Base-by-base conservation (phyloP, 1,140 invertebrate genomes). In the Solenopsis invicta region DNA sequence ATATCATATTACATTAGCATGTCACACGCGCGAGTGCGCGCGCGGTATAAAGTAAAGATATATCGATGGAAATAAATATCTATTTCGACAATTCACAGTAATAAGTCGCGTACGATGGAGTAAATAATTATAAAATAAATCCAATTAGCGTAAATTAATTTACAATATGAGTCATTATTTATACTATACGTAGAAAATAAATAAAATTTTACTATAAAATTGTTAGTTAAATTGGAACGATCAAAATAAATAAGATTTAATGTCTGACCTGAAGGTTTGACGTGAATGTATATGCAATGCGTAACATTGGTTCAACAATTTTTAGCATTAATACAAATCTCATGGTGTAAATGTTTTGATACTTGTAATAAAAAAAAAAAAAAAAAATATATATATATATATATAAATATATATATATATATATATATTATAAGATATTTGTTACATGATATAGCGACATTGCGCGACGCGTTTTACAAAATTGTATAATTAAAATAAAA, bases 401-500 rank as follows among this genome's bases (percentile, higher is more conserved):
- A 59, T 41, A 45, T 10, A 9, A 3, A 18, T 8, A 41, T 4
- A 41, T 8, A 8, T 4, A 41, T 8, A 41, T 4, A 41, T 8
- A 8, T 8, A 41, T 41, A 45, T 61, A 69, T 24, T 64, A 16
- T 10, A 69, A 41, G 8, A 71, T 9, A 52, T 81, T 56, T 16
- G 48, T n/a, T 29, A 56, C 4, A 56, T 56, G n/a, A 59, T 9
- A 16, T 80, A 48, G 8, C 29, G 4, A 9, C 10, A 37, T 48
- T 8, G 66, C 6, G 16, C 9, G 67, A 74, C 10, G 34, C 56
- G 18, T 59, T 78, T 59, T 12, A 45, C 21, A 29, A 76, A 74
- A 50, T 21, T 41, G 29, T 52, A 8, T 18, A 64, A 77, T 64
- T 78, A 45, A 81, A 48, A 45, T 56, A 64, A 88, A 88, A 90